phyloP scores from a whole-genome alignment of 2,113 vertebrate genomes.

The Uria lomvia region DNA sequence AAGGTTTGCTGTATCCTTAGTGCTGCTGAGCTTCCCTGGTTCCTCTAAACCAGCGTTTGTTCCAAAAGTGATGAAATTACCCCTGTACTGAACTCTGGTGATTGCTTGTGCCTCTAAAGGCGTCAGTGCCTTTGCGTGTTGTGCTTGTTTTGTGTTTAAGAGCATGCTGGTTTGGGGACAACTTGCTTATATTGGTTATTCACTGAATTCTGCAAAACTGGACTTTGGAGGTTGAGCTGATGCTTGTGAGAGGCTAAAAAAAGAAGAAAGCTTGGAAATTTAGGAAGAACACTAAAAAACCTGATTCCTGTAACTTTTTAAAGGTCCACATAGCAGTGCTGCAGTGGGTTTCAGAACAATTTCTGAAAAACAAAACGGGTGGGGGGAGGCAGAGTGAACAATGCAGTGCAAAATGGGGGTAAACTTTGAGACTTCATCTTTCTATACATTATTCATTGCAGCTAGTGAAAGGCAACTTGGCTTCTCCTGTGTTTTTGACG shows the following conservation, averaged over 20 bases:
- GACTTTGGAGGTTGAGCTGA: background rate
- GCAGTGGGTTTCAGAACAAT: background rate
- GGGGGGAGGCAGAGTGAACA: background rate
- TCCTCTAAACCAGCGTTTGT: background rate
- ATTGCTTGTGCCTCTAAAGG: background rate
- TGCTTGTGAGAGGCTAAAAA: background rate
- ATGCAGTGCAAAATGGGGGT: background rate
- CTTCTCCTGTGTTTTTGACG: slow-evolving; percentile 16
- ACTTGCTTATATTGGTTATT: background rate
- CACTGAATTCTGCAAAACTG: background rate
- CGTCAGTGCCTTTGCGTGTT: fast-evolving
- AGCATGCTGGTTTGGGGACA: background rate
- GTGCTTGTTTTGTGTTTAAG: background rate
- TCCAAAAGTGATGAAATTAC: background rate
- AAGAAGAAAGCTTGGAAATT: background rate
- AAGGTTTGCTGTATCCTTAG: background rate
- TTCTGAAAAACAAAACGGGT: background rate
- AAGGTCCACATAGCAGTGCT: background rate
- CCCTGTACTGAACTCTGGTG: background rate
- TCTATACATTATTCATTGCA: slow-evolving; percentile 60
- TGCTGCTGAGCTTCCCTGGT: background rate
- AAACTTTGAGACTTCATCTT: slow-evolving; percentile 42
- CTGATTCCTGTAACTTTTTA: background rate
- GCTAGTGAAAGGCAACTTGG: slow-evolving; percentile 21
- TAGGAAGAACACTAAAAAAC: background rate